Percentiles rank a stretch among this genome's conserved stretches.
Evolutionary conservation across 2,888 invertebrate species (phyloP).

Genomic region (Brassicogethes aeneus): DNA sequence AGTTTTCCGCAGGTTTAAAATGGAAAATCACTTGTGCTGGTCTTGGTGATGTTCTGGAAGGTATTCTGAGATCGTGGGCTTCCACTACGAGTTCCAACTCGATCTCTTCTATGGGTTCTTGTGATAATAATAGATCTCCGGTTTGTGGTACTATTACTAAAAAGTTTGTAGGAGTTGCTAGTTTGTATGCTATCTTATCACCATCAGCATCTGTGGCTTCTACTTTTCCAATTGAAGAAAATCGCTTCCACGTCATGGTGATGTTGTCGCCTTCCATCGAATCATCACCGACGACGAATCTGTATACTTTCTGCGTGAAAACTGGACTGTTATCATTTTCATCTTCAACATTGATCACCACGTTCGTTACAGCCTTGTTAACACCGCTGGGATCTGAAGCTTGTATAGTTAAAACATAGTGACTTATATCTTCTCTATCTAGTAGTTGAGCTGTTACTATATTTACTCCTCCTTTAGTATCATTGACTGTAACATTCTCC

Average conservation of each 20-base stretch:
- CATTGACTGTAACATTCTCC: conserved; percentile 44
- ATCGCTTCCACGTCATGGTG: conserved; percentile 62
- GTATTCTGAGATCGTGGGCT: conserved; percentile 73
- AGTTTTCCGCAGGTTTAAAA: conserved; percentile 49
- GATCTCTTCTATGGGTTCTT: conserved; percentile 58
- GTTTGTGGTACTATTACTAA: conserved; percentile 82
- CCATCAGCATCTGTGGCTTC: conserved; percentile 84
- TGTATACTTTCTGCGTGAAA: conserved; percentile 69
- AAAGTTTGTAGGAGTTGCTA: conserved; percentile 70
- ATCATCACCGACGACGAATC: conserved; percentile 64
- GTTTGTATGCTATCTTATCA: conserved; percentile 82
- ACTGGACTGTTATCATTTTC: conserved; percentile 89
- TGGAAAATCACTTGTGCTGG: conserved; percentile 72
- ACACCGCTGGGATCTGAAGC: conserved; percentile 73
- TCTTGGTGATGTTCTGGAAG: conserved; percentile 58
- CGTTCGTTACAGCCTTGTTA: conserved; percentile 72
- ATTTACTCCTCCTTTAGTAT: conserved; percentile 55
- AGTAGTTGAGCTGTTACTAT: conserved; percentile 67
- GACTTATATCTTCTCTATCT: conserved; percentile 66
- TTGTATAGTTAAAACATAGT: conserved; percentile 67
- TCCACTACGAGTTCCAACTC: conserved; percentile 61
- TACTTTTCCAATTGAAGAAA: conserved; percentile 76
- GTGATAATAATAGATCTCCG: conserved; percentile 77
- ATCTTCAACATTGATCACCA: conserved; percentile 68
- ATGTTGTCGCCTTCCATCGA: conserved; percentile 51